Evolutionary conservation across 1,140 invertebrate genomes (phyloP), one percentile per base, ranked within the genome.

Genomic region (Drosophila busckii): DNA sequence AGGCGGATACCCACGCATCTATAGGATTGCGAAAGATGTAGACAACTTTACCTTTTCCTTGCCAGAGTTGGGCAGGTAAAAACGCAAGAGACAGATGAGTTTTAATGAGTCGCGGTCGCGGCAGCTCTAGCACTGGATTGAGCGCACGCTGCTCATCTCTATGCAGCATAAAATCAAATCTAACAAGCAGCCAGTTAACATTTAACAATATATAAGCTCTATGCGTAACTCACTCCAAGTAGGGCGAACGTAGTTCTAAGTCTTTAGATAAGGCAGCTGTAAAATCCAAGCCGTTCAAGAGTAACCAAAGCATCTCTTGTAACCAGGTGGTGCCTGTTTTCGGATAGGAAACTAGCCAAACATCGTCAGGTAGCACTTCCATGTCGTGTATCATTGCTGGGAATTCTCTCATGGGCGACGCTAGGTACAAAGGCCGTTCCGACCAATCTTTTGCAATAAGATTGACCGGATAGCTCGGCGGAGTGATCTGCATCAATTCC

Each of bases 21-120:
- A 95, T 96, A 0, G 94, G 92, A 86, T 96, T 94, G 64, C 95
- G 90, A 1, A 90, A 89, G 0, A 95, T 90, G 65, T 96, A 96
- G 41, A 96, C 91, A 0, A 96, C 91, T 91, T 94, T 88, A 12
- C 88, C 88, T 16, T 88, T 88, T 40, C 88, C 86, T 12, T 78
- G 87, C 68, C 88, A 88, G 13, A 92, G 82, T 68, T 91, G 88
- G 4, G 87, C 87, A 0, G 94, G 93, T 19, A 95, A 76, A 1
- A 94, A 80, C 32, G 89, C 88, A 9, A 90, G 90, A 0, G 93
- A 93, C 12, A 95, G 73, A 87, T 95, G 94, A 1, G 92, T 92
- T 76, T 93, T 93, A 3, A 94, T 91, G 10, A 91, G 90, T 28
- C 92, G 84, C 1, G 92, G 92, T 20, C n/a, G n/a, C n/a, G n/a